Evolutionary conservation across 2,888 invertebrate species (phyloP).

Genomic region (Drepanosiphum platanoidis): DNA sequence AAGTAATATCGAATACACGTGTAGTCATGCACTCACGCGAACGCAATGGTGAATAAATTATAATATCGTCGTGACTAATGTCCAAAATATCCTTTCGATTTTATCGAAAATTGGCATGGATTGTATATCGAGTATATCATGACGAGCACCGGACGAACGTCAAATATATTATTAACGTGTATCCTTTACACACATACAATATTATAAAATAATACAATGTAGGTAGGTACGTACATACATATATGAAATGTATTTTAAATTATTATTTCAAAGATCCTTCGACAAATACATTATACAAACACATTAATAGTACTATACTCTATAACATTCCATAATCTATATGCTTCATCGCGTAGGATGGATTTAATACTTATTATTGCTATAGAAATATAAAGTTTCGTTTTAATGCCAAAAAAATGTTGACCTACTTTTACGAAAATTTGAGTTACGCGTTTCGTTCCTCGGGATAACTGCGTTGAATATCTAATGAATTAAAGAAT

Average conservation of each 20-base stretch:
- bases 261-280: too few relatives aligned
- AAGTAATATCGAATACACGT: not conserved
- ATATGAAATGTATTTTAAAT: too few relatives aligned
- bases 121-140: not conserved
- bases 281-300: too few relatives aligned
- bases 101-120: not conserved
- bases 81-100: not conserved
- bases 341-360: not conserved
- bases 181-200: too few relatives aligned
- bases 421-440: constrained; percentile 21
- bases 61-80: not conserved
- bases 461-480: not conserved
- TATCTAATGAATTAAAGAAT: constrained; percentile 4
- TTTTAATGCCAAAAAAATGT: not conserved
- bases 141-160: not conserved
- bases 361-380: not conserved
- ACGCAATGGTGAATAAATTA: not conserved
- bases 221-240: too few relatives aligned
- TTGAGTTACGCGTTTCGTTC: not conserved
- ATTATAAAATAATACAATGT: too few relatives aligned
- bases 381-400: not conserved
- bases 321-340: too few relatives aligned
- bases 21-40: not conserved
- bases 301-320: not conserved
- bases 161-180: not conserved